These are phyloP conservation scores for Erpetoichthys calabaricus DNA, from an alignment of 2,797 vertebrate species.

Conservation along the genomic window DNA sequence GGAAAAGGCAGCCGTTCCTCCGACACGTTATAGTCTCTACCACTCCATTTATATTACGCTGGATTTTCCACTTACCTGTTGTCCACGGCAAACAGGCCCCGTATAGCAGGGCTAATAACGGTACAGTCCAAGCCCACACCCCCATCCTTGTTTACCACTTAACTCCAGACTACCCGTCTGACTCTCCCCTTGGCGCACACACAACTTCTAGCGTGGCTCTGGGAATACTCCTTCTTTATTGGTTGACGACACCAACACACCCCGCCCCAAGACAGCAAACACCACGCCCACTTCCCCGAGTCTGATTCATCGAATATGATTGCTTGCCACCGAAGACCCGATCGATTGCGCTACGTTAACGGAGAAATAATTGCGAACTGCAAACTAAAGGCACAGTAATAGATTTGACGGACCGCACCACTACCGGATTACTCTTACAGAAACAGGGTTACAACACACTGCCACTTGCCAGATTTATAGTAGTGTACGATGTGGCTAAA, in stretches of 20 bases:
- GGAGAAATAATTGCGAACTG: too few relatives aligned
- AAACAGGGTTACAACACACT: too few relatives aligned
- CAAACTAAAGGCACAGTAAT: too few relatives aligned
- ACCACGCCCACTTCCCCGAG: not conserved
- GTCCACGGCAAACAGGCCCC: slow-evolving; percentile 37
- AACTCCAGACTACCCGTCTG: slow-evolving; percentile 34
- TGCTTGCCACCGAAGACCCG: too few relatives aligned
- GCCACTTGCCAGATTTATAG: too few relatives aligned
- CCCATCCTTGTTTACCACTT: slow-evolving; percentile 8
- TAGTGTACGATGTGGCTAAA: too few relatives aligned
- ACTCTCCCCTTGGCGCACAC: slow-evolving; percentile 5
- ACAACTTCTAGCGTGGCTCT: slow-evolving; percentile 37
- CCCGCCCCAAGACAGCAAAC: slow-evolving; percentile 35
- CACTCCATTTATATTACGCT: not conserved
- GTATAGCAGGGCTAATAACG: slow-evolving; percentile 41
- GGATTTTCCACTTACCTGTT: slow-evolving; percentile 32
- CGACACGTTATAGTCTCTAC: not conserved
- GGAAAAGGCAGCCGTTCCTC: too few relatives aligned
- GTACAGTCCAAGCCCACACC: slow-evolving; percentile 9
- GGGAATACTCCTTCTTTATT: slow-evolving; percentile 33
- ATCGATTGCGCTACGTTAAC: too few relatives aligned
- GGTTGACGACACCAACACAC: slow-evolving; percentile 25
- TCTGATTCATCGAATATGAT: too few relatives aligned
- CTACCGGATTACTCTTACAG: too few relatives aligned
- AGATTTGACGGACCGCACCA: too few relatives aligned